Evolutionary conservation across 2,888 invertebrate species (phyloP).

Genomic region (Sesia apiformis): DNA sequence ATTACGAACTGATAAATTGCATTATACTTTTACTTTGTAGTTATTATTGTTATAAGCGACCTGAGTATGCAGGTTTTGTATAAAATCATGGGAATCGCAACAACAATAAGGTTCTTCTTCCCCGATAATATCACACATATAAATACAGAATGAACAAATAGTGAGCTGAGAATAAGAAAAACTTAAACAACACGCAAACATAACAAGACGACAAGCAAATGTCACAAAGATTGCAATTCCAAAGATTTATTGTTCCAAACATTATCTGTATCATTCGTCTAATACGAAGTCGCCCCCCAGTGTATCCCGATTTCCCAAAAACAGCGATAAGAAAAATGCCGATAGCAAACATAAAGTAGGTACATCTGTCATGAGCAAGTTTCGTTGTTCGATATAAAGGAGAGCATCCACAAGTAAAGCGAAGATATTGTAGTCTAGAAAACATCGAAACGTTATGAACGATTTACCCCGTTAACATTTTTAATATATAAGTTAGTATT

Average conservation of each 20-base stretch:
- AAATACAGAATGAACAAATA: too few species aligned
- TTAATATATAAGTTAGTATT: too few species aligned
- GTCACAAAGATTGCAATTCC: neutral
- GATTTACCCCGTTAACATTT: too few species aligned
- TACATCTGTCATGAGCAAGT: neutral
- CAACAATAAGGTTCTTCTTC: too few species aligned
- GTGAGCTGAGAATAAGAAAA: too few species aligned
- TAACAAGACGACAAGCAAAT: neutral
- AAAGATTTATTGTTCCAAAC: neutral
- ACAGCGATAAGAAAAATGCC: neutral
- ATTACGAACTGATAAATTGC: constrained; percentile 3
- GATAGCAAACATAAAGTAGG: neutral
- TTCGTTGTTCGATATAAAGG: neutral
- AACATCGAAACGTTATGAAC: neutral
- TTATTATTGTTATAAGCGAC: neutral
- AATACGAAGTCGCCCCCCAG: neutral
- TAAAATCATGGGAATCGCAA: too few species aligned
- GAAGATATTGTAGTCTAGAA: neutral
- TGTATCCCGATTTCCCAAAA: neutral
- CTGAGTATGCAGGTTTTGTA: too few species aligned
- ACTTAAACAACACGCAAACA: too few species aligned
- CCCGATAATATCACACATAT: too few species aligned
- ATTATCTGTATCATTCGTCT: neutral
- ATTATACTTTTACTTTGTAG: neutral
- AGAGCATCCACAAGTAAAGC: neutral